Evolutionary conservation across 2,888 invertebrate genomes (phyloP).

Genomic region (Eupithecia abbreviata): DNA sequence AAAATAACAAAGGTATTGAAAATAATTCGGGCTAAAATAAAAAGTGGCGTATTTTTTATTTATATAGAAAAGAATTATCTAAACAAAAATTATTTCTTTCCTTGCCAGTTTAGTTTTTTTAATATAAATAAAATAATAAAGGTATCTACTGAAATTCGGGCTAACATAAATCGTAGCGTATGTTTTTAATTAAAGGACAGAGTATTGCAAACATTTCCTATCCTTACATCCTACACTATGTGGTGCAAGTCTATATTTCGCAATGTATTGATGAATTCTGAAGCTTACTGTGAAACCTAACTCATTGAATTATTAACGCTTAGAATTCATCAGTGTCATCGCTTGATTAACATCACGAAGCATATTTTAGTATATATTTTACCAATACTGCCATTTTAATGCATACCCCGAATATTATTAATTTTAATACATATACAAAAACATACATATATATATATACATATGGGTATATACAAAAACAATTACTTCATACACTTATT

Average conservation of each 20-base stretch:
- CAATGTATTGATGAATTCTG: constrained; percentile 23
- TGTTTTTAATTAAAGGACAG: constrained; percentile 1
- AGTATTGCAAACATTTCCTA: constrained; percentile 25
- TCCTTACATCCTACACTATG: constrained; percentile 43
- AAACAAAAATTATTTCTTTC: neutral
- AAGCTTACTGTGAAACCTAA: neutral
- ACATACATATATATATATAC: neutral
- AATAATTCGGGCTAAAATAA: too few relatives aligned
- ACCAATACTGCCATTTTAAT: neutral
- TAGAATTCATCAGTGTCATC: neutral
- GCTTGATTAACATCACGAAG: neutral
- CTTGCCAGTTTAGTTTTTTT: neutral
- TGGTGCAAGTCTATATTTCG: constrained; percentile 35
- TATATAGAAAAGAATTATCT: too few relatives aligned
- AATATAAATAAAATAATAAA: neutral
- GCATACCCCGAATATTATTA: neutral
- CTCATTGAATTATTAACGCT: neutral
- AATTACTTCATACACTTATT: neutral
- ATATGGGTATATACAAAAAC: neutral
- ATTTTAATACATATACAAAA: too few relatives aligned
- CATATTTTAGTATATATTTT: neutral
- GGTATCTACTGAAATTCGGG: too few relatives aligned
- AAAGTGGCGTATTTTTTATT: too few relatives aligned
- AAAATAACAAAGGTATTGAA: too few relatives aligned
- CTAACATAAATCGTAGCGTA: neutral